Conservation (phyloP, 2,888 invertebrate genomes). For the Tetranychus piercei region DNA sequence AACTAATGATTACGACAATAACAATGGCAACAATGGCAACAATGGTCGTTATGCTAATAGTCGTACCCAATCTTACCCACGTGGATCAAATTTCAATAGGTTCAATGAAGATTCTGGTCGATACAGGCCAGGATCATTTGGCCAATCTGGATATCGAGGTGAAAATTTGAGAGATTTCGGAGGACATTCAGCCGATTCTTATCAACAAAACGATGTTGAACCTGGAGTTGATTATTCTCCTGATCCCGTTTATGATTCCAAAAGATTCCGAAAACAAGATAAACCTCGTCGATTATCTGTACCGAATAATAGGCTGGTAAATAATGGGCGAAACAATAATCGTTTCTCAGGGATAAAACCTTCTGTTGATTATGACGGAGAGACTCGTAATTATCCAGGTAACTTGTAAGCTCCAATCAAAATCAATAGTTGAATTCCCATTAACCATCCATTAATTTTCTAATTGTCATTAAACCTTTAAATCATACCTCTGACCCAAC, state of each 20-base stretch:
- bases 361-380: conserved; percentile 1
- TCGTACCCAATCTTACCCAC: not conserved
- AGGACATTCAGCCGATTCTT: not conserved
- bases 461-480: not conserved
- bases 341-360: not conserved
- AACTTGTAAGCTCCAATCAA: not conserved
- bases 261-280: not conserved
- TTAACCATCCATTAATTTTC: not conserved
- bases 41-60: not conserved
- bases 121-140: not conserved
- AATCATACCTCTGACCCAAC: not conserved
- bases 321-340: not conserved
- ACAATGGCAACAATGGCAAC: not conserved
- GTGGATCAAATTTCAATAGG: not conserved
- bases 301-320: not conserved
- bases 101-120: not conserved
- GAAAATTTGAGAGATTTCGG: not conserved
- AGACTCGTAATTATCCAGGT: conserved; percentile 6
- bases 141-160: not conserved
- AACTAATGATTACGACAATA: not conserved
- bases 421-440: not conserved
- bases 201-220: not conserved
- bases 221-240: conserved; percentile 1
- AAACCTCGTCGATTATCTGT: not conserved
- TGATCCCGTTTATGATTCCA: not conserved